A percentile compares a stretch with the other conserved stretches of the same genome.
These are phyloP conservation scores for Himalopsyche anomala DNA, from an alignment of 2,888 invertebrate genomes.

Conservation along the genomic window DNA sequence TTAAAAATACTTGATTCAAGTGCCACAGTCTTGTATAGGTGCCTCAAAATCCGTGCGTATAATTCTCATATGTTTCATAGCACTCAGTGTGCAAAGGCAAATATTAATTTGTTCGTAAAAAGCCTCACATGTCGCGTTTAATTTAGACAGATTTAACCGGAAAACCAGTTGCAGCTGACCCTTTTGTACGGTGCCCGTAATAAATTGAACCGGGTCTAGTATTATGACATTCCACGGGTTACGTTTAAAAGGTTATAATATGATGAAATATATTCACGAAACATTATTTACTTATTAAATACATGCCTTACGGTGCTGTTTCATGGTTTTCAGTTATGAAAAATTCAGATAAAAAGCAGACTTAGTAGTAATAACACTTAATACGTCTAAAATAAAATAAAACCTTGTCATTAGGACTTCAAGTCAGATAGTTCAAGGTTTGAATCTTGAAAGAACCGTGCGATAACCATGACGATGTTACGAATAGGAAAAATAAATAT, in stretches of 20 bases:
- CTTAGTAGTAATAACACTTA: no score
- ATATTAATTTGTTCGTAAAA: conserved; percentile 46
- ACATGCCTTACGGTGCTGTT: no score
- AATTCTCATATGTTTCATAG: conserved; percentile 9
- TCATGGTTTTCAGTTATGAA: no score
- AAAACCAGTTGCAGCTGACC: conserved; percentile 56
- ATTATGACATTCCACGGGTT: conserved; percentile 42
- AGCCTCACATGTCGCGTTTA: conserved; percentile 55
- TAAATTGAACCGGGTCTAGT: conserved; percentile 54
- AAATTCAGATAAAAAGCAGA: no score
- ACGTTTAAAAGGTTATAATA: not conserved
- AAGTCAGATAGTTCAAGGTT: no score
- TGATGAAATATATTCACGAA: not conserved
- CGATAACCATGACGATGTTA: no score
- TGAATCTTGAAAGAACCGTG: no score
- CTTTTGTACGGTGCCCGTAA: conserved; percentile 50
- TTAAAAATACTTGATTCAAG: not conserved
- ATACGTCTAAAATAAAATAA: no score
- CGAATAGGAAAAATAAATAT: no score
- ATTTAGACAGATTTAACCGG: conserved; percentile 58
- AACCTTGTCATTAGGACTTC: no score
- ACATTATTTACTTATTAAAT: no score
- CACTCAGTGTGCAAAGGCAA: conserved; percentile 29
- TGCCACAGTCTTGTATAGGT: not conserved
- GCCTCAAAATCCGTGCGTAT: not conserved